phyloP scores from a whole-genome alignment of 1,140 invertebrate species.

The Philaenus spumarius region DNA sequence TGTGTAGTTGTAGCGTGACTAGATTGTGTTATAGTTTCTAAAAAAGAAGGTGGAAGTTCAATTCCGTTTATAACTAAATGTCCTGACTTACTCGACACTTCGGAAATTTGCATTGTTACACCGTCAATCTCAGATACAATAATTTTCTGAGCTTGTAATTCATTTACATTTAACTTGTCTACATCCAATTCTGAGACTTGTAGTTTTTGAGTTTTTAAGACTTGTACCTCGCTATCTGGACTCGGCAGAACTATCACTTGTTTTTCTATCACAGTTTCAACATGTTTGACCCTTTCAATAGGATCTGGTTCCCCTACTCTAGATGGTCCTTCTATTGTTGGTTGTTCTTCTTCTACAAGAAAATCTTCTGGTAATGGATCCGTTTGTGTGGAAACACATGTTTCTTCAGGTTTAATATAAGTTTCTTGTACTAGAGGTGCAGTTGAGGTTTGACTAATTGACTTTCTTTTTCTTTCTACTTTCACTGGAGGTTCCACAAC shows the following conservation, averaged over 20 bases:
- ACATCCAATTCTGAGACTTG: constrained; percentile 69
- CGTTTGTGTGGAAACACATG: constrained; percentile 63
- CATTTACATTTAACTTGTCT: constrained; percentile 63
- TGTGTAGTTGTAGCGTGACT: constrained; percentile 1
- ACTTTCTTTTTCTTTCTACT: constrained; percentile 8
- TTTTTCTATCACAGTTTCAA: constrained; percentile 17
- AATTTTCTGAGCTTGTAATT: constrained; percentile 67
- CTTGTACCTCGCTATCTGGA: constrained; percentile 31
- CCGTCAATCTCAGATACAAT: constrained; percentile 71
- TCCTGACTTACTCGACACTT: constrained; percentile 55
- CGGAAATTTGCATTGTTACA: constrained; percentile 56
- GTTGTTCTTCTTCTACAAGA: constrained; percentile 51
- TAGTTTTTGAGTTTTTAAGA: constrained; percentile 46
- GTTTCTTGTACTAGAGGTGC: not conserved
- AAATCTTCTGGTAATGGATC: constrained; percentile 72
- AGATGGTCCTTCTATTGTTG: constrained; percentile 1
- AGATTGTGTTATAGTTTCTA: constrained; percentile 33
- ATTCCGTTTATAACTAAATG: constrained; percentile 55
- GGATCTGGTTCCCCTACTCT: constrained; percentile 4
- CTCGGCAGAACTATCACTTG: constrained; percentile 24
- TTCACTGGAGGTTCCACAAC: constrained; percentile 28
- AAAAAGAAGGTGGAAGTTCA: constrained; percentile 46
- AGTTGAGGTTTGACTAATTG: not conserved
- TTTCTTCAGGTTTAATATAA: constrained; percentile 7
- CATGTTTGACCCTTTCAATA: constrained; percentile 11